Base-by-base conservation (phyloP, 2,888 invertebrate genomes). In the Melinaea marsaeus region DNA sequence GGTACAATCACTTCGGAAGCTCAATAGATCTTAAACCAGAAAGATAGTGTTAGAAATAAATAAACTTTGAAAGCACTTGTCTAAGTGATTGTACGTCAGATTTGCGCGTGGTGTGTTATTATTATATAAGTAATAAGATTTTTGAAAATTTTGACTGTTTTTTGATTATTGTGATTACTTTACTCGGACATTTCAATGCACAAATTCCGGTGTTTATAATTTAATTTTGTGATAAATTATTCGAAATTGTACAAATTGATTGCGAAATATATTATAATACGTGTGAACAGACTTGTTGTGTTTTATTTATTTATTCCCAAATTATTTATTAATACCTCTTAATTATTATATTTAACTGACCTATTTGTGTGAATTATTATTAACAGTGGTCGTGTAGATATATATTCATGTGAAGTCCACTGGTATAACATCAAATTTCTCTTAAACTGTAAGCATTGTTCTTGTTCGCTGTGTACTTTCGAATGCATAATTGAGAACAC, bases 1-100 rank as follows among this genome's bases (percentile, higher is more conserved):
- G 61, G 58, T 68, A 57, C 22, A 56, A 7, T 56, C 45, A 42
- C 61, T 22, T 55, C 13, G 54, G 47, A 54, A 22, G 54, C 7
- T 60, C 34, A 54, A 34, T 33, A 34, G 1, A 59, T 37, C 54
- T 59, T 59, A 37, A n/a, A 51, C 42, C n/a, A 54, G 22, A 22
- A 54, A 51, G 37, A 42, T 37, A n/a, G 46, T 46, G 46, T 46
- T 46, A 46, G 13, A 5, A 7, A 13, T 46, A n/a, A n/a, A 46
- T n/a, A 11, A 46, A 46, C 22, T 22, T 22, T 22, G 22, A 22
- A 22, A 22, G 22, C 22, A 22, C 22, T 22, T 22, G 22, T 22
- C 22, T 22, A 22, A 22, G 22, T 22, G 22, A 22, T 22, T 22
- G 42, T 42, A 42, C 42, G 11, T 9, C 42, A 22, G 22, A 42